These are phyloP conservation scores for Linurgus olivaceus DNA, from an alignment of 2,797 vertebrate species.

Conservation along the genomic window DNA sequence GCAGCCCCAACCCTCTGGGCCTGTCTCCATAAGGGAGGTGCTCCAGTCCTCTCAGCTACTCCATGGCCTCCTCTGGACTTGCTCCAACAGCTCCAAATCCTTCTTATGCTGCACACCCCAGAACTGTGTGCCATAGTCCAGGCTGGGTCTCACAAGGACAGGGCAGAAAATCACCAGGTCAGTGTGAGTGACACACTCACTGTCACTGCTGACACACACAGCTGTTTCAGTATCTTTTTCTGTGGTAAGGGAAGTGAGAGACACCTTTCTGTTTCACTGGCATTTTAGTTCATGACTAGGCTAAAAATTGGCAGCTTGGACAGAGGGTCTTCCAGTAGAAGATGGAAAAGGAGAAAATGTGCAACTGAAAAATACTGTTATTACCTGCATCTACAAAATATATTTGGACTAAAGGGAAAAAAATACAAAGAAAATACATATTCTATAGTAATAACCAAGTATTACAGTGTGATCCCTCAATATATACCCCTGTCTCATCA, in stretches of 20 bases:
- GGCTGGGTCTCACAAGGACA: background rate
- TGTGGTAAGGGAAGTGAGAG: background rate
- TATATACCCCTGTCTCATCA: background rate
- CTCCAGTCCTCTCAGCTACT: background rate
- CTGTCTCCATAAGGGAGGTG: background rate
- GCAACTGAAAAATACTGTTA: background rate
- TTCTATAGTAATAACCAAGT: background rate
- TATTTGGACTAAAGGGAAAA: background rate
- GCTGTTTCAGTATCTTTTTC: background rate
- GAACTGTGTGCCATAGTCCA: no score
- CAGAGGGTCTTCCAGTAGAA: background rate
- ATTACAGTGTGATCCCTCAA: background rate
- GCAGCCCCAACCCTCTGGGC: background rate
- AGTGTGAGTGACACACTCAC: background rate
- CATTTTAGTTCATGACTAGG: background rate
- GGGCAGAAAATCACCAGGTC: background rate
- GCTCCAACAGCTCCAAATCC: background rate
- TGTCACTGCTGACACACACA: background rate
- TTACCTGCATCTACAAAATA: background rate
- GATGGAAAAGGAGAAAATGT: background rate
- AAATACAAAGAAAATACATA: background rate
- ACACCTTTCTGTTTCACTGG: background rate
- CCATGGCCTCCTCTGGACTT: background rate
- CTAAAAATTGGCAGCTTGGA: background rate
- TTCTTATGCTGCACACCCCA: accelerated